Conservation (phyloP, 2,888 invertebrate species). For the Panorpa germanica region DNA sequence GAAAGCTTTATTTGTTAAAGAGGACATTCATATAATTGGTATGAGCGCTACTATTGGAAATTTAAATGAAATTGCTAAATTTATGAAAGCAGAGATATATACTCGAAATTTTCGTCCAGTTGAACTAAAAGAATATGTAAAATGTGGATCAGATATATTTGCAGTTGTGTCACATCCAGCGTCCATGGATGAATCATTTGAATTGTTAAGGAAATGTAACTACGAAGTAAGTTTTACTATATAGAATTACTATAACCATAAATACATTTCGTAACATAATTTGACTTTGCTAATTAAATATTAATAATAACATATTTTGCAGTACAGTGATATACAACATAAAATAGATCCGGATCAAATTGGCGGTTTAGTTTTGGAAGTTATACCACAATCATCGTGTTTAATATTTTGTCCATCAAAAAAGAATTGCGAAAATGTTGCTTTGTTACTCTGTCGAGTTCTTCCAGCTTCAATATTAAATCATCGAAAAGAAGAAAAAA, state of each 20-base stretch:
- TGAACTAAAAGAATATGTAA: constrained; percentile 63
- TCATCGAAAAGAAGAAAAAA: constrained; percentile 36
- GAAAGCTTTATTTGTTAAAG: constrained; percentile 50
- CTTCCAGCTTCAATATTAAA: constrained; percentile 24
- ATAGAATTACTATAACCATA: background rate
- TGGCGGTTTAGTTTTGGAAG: constrained; percentile 61
- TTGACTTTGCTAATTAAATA: constrained; percentile 7
- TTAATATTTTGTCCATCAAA: constrained; percentile 88
- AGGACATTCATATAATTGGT: constrained; percentile 71
- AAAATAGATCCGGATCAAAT: constrained; percentile 62
- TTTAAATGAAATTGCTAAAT: constrained; percentile 56
- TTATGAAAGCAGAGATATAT: constrained; percentile 67
- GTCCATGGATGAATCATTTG: constrained; percentile 30
- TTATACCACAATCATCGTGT: constrained; percentile 60
- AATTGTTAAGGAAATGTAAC: constrained; percentile 27
- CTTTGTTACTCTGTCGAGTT: constrained; percentile 49
- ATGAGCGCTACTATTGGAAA: constrained; percentile 98
- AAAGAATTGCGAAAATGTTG: constrained; percentile 83
- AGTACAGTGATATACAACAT: constrained; percentile 40
- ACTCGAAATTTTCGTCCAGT: constrained; percentile 79
- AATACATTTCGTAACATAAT: background rate
- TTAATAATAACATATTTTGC: constrained; percentile 13
- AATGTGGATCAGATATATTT: constrained; percentile 41
- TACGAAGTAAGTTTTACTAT: constrained; percentile 23
- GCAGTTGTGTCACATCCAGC: constrained; percentile 29